phyloP scores from a whole-genome alignment of 2,113 vertebrate species.

The Apaloderma vittatum region DNA sequence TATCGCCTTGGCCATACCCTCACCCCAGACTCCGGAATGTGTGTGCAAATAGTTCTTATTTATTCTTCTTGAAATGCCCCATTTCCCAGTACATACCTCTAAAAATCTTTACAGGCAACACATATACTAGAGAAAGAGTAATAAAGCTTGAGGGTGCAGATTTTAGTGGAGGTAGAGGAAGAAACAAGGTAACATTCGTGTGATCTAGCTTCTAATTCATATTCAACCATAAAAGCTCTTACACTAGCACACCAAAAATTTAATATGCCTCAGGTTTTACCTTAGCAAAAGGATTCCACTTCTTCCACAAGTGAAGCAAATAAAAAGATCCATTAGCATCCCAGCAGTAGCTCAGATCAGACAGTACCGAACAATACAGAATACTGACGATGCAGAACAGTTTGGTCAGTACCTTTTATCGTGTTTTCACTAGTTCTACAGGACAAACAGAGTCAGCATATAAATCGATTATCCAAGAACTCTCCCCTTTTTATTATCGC shows the following conservation, averaged over 20 bases:
- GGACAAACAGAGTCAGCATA: not conserved
- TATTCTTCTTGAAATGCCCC: not conserved
- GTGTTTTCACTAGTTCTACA: not conserved
- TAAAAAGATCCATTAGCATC: not conserved
- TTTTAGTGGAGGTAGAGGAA: not conserved
- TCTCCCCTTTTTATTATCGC: not conserved
- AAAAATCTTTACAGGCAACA: not conserved
- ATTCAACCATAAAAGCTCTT: not conserved
- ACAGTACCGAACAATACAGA: too few species aligned
- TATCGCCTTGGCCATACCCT: fast-evolving
- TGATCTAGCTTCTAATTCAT: not conserved
- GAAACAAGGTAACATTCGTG: not conserved
- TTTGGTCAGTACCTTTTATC: not conserved
- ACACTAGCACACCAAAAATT: not conserved
- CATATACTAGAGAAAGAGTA: not conserved
- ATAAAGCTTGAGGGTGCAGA: not conserved
- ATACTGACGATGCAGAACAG: not conserved
- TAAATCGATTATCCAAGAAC: not conserved
- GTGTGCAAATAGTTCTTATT: fast-evolving
- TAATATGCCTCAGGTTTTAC: not conserved
- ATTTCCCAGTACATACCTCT: not conserved
- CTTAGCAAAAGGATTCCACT: not conserved
- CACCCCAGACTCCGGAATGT: fast-evolving
- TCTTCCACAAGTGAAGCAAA: not conserved
- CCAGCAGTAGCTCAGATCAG: not conserved